Percentiles rank a stretch among this genome's conserved stretches.
These are phyloP conservation scores for Tragopan temminckii DNA, from an alignment of 2,797 vertebrate species.

Conservation along the genomic window DNA sequence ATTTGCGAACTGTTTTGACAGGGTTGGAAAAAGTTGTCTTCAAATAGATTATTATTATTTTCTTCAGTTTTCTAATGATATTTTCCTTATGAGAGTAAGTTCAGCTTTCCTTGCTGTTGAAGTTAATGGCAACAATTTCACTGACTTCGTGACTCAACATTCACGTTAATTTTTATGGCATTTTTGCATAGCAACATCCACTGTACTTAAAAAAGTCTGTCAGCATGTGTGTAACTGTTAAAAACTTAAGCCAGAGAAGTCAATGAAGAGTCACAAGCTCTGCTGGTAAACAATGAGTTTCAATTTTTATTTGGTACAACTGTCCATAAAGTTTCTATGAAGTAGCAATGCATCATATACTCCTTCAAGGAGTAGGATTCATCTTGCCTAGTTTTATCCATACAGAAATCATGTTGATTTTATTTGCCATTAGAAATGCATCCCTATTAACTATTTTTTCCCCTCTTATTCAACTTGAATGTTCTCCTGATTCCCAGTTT, in stretches of 20 bases:
- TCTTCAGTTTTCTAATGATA: neutral
- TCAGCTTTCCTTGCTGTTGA: neutral
- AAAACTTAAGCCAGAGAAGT: neutral
- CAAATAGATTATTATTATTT: neutral
- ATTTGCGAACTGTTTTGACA: neutral
- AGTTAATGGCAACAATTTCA: constrained; percentile 10
- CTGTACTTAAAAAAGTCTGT: neutral
- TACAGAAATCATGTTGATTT: neutral
- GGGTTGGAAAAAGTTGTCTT: neutral
- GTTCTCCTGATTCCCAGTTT: neutral
- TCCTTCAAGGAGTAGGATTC: neutral
- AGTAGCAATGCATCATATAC: neutral
- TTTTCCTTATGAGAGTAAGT: neutral
- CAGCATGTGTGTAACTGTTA: neutral
- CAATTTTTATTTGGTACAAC: neutral
- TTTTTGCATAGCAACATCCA: neutral
- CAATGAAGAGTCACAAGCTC: neutral
- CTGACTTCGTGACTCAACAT: neutral
- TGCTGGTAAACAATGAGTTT: neutral
- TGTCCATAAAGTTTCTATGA: neutral
- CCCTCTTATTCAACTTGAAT: neutral
- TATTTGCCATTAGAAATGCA: neutral
- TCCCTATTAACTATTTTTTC: neutral
- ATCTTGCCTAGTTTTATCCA: neutral
- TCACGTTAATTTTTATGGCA: neutral